Conservation (phyloP, 2,888 invertebrate genomes). For the Scotopteryx bipunctaria region DNA sequence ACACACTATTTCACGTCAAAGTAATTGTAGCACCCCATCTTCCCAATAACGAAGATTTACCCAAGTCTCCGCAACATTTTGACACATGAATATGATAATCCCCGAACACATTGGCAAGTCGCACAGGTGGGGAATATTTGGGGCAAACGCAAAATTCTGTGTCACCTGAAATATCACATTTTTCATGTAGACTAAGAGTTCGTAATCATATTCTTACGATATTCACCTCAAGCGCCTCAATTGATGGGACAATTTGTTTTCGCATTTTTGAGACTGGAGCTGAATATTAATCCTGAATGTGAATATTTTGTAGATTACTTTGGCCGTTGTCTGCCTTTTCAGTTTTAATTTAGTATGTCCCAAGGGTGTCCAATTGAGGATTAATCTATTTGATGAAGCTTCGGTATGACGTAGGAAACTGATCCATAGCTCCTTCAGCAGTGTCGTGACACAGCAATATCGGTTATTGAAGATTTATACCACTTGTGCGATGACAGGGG, state of each 20-base stretch:
- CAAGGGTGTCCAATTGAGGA: neutral
- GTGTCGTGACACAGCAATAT: constrained; percentile 43
- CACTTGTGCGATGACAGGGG: constrained; percentile 39
- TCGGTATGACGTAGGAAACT: constrained; percentile 7
- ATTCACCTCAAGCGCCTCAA: neutral
- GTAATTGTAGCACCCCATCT: constrained; percentile 24
- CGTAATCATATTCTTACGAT: neutral
- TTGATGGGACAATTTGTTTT: neutral
- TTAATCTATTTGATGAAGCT: neutral
- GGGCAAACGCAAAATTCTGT: constrained; percentile 48
- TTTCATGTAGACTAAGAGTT: constrained; percentile 33
- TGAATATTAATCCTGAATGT: no score
- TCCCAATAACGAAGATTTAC: constrained; percentile 45
- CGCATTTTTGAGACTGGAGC: neutral
- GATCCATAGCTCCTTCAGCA: constrained; percentile 11
- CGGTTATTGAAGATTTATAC: constrained; percentile 45
- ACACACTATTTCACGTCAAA: neutral
- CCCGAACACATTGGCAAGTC: constrained; percentile 43
- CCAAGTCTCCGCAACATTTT: constrained; percentile 32
- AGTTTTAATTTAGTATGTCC: no score
- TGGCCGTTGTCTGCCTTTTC: no score
- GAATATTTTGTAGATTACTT: no score
- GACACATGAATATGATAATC: constrained; percentile 56
- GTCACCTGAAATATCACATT: constrained; percentile 45
- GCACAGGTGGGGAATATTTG: constrained; percentile 44